A percentile compares a stretch with the other conserved stretches of the same genome.
Evolutionary conservation across 2,113 vertebrate species (phyloP).

Genomic region (Paedocypris sp.): DNA sequence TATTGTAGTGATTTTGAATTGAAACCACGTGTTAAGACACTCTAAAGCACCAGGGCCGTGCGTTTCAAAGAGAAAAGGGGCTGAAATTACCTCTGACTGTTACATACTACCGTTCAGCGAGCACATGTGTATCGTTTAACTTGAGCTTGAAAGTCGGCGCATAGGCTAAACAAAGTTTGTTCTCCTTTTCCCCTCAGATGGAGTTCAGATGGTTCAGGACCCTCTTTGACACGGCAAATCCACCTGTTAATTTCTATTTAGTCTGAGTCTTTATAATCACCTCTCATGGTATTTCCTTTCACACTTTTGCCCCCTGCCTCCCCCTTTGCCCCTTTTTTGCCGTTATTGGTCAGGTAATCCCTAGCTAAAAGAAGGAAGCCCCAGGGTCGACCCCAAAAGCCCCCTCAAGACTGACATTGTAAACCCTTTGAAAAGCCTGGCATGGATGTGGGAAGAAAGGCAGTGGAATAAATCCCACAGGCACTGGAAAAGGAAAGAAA

Average conservation of each 20-base stretch:
- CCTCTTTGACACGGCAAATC: conserved; percentile 4
- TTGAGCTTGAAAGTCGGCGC: conserved; percentile 5
- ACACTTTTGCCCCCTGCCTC: conserved; percentile 4
- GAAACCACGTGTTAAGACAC: conserved; percentile 30
- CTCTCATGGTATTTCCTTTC: conserved; percentile 31
- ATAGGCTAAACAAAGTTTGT: conserved; percentile 7
- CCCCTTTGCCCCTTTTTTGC: conserved; percentile 19
- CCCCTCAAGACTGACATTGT: neutral
- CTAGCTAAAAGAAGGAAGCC: conserved; percentile 18
- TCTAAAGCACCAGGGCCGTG: neutral
- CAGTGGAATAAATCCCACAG: conserved; percentile 3
- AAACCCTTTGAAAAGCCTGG: neutral
- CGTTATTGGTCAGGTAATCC: conserved; percentile 26
- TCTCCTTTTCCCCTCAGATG: neutral
- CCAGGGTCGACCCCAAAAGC: conserved; percentile 6
- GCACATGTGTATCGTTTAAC: conserved; percentile 14
- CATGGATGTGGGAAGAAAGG: neutral
- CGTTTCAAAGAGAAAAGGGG: conserved; percentile 26
- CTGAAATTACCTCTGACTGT: conserved; percentile 12
- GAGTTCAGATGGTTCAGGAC: conserved; percentile 11
- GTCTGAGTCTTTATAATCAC: conserved; percentile 5
- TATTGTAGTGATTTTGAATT: conserved; percentile 30
- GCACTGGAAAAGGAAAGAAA: too few relatives aligned
- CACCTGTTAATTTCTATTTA: conserved; percentile 26
- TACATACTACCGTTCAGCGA: neutral